Evolutionary conservation across 2,888 invertebrate genomes (phyloP).

Genomic region (Cantharis nigra): DNA sequence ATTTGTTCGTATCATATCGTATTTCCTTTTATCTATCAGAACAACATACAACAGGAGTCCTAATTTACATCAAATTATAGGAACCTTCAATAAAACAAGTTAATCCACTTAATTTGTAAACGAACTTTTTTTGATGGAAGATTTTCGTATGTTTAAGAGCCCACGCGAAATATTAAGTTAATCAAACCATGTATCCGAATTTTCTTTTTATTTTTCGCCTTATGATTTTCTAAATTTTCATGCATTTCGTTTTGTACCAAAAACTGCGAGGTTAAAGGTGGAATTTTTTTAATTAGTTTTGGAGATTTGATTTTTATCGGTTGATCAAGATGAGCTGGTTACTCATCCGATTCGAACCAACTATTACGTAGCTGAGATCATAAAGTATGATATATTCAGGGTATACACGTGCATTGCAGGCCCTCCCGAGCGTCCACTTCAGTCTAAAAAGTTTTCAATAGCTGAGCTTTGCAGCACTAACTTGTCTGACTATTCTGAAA

Average conservation of each 20-base stretch:
- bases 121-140: background rate
- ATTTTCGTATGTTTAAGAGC: background rate
- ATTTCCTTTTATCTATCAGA: background rate
- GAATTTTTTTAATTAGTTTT: background rate
- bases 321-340: background rate
- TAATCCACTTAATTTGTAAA: conserved; percentile 13
- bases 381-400: conserved; percentile 45
- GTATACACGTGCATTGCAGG: conserved; percentile 33
- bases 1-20: background rate
- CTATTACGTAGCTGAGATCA: conserved; percentile 42
- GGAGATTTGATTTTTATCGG: background rate
- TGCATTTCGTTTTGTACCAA: background rate
- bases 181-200: background rate
- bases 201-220: background rate
- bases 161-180: background rate
- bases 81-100: conserved; percentile 12
- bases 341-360: conserved; percentile 28
- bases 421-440: conserved; percentile 17
- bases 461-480: conserved; percentile 4
- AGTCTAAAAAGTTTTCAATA: background rate
- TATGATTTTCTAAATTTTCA: background rate
- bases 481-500: conserved; percentile 40
- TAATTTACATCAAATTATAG: conserved; percentile 8
- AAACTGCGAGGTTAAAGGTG: background rate
- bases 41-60: background rate